These are phyloP conservation scores for Muntiacus reevesi DNA, from an alignment of 2,113 vertebrate genomes.

Conservation along the genomic window DNA sequence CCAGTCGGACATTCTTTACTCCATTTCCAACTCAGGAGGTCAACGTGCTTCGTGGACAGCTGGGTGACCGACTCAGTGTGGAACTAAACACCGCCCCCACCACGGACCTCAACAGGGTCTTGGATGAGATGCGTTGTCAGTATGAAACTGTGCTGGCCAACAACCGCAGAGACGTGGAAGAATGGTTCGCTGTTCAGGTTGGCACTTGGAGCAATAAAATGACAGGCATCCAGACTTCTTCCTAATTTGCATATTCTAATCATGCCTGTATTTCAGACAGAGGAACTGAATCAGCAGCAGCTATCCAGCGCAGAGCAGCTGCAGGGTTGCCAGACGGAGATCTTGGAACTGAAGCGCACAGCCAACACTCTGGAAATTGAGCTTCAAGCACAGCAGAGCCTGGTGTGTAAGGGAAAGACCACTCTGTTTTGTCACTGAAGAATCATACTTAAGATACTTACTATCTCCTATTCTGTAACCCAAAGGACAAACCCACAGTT, in stretches of 20 bases:
- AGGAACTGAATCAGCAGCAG: conserved; percentile 80
- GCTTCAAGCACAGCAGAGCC: conserved; percentile 84
- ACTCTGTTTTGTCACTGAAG: background rate
- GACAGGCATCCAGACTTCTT: background rate
- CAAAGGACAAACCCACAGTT: background rate
- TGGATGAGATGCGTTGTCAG: conserved; percentile 76
- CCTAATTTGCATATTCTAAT: background rate
- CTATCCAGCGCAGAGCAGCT: conserved; percentile 72
- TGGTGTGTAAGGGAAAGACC: conserved; percentile 69
- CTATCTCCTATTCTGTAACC: background rate
- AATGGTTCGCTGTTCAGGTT: conserved; percentile 79
- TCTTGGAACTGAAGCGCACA: conserved; percentile 84
- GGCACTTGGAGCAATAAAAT: background rate
- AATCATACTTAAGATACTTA: background rate
- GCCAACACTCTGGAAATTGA: conserved; percentile 86
- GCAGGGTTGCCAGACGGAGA: conserved; percentile 77
- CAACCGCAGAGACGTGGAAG: conserved; percentile 64
- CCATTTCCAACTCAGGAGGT: conserved; percentile 81
- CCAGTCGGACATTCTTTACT: background rate
- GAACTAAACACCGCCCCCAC: conserved; percentile 86
- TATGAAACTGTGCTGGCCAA: conserved; percentile 67
- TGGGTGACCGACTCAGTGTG: conserved; percentile 86
- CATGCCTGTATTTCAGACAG: conserved; percentile 68
- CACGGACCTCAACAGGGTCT: conserved; percentile 61
- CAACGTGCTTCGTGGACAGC: conserved; percentile 81